phyloP scores from a whole-genome alignment of 2,113 vertebrate species.

The Macrotus californicus region DNA sequence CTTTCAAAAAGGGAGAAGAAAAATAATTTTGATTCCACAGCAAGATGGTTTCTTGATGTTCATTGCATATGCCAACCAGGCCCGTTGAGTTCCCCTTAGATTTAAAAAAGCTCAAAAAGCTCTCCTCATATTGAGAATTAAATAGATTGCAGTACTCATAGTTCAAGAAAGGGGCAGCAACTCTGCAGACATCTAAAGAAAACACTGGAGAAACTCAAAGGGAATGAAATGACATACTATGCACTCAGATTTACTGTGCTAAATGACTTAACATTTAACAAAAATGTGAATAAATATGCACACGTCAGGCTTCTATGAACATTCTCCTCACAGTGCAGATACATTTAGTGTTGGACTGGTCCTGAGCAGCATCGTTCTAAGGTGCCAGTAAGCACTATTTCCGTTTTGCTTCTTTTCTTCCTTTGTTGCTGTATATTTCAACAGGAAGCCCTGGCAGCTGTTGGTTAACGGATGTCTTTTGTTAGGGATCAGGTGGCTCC shows the following conservation, averaged over 20 bases:
- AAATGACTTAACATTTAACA: conserved; percentile 86
- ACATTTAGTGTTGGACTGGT: conserved; percentile 99
- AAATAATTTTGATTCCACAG: conserved; percentile 79
- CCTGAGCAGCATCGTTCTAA: conserved; percentile 95
- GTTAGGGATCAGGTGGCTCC: conserved; percentile 99
- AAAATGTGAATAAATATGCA: conserved; percentile 90
- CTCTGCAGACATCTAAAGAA: conserved; percentile 84
- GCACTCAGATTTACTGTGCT: conserved; percentile 85
- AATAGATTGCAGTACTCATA: conserved; percentile 84
- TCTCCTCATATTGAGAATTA: conserved; percentile 79
- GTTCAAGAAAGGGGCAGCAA: conserved; percentile 85
- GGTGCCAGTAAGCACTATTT: conserved; percentile 85
- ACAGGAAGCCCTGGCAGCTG: conserved; percentile 84
- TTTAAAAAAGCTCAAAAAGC: conserved; percentile 78
- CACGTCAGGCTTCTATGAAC: conserved; percentile 87
- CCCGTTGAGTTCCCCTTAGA: conserved; percentile 82
- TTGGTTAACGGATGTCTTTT: conserved; percentile 82
- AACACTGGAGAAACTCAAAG: conserved; percentile 85
- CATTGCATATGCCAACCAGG: conserved; percentile 81
- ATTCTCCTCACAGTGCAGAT: conserved; percentile 97
- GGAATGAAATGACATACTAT: conserved; percentile 91
- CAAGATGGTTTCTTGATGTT: conserved; percentile 81
- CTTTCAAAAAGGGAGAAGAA: conserved; percentile 81
- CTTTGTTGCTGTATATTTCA: conserved; percentile 80
- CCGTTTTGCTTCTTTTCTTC: conserved; percentile 68